Conservation (phyloP, 2,797 vertebrate genomes). For the Bryconaethiops microstoma region DNA sequence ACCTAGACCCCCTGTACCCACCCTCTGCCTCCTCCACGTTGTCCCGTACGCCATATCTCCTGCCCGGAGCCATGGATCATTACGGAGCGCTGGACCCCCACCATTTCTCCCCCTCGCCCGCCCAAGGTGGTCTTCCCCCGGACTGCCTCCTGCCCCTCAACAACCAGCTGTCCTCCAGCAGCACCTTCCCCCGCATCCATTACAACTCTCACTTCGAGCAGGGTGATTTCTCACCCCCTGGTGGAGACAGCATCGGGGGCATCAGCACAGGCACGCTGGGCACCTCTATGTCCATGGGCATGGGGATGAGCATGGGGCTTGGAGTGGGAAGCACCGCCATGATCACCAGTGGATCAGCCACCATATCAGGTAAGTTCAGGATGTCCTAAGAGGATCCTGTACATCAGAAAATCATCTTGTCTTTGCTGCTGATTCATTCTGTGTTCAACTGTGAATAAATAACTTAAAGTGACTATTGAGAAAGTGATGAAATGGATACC, state of each 20-base stretch:
- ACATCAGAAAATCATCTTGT: no score
- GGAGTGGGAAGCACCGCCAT: conserved; percentile 75
- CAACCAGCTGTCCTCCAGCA: conserved; percentile 95
- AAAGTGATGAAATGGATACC: no score
- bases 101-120: conserved; percentile 76
- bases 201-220: conserved; percentile 94
- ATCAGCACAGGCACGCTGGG: conserved; percentile 82
- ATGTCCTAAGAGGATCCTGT: not conserved
- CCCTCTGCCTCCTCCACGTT: conserved; percentile 75
- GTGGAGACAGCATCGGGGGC: conserved; percentile 91
- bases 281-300: conserved; percentile 75
- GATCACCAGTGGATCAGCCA: conserved; percentile 82
- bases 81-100: conserved; percentile 78
- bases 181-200: conserved; percentile 96
- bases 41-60: conserved; percentile 90
- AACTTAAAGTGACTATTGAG: no score
- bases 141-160: conserved; percentile 93
- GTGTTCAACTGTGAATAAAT: no score
- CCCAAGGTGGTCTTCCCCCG: conserved; percentile 80
- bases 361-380: conserved; percentile 75
- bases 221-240: conserved; percentile 79
- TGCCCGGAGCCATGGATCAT: conserved; percentile 87
- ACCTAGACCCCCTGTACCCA: conserved; percentile 82
- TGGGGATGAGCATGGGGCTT: conserved; percentile 72
- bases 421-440: no score